These are phyloP conservation scores for Ophion slaviceki DNA, from an alignment of 2,888 invertebrate species.

Conservation along the genomic window DNA sequence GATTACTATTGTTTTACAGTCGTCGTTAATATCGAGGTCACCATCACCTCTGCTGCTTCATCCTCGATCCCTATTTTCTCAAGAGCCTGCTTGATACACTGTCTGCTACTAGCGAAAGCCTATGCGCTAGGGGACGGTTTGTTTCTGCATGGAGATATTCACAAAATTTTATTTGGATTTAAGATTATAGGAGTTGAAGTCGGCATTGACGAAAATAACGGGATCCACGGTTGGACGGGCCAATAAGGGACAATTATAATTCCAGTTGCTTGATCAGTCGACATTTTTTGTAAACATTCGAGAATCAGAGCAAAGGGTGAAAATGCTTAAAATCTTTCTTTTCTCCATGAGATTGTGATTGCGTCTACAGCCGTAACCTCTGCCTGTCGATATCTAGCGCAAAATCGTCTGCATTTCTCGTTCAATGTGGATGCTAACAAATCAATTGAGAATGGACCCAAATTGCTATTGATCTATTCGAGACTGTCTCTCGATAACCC, in stretches of 20 bases:
- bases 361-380: background rate
- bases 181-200: background rate
- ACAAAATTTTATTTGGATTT: too few relatives aligned
- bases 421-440: background rate
- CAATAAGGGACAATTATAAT: conserved; percentile 72
- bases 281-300: conserved; percentile 72
- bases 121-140: too few relatives aligned
- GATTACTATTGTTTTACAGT: too few relatives aligned
- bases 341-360: background rate
- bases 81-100: too few relatives aligned
- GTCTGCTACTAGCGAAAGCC: too few relatives aligned
- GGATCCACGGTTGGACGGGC: conserved; percentile 73
- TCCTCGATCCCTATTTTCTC: too few relatives aligned
- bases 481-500: conserved; percentile 2
- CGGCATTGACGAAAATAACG: conserved; percentile 67
- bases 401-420: background rate
- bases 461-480: conserved; percentile 22
- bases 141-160: too few relatives aligned
- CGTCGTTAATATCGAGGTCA: too few relatives aligned
- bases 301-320: conserved; percentile 73
- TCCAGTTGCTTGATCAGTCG: conserved; percentile 71
- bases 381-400: background rate
- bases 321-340: conserved; percentile 71
- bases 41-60: too few relatives aligned
- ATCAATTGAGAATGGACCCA: background rate